Conservation (phyloP, 2,113 vertebrate species). For the Tragulus kanchil region DNA sequence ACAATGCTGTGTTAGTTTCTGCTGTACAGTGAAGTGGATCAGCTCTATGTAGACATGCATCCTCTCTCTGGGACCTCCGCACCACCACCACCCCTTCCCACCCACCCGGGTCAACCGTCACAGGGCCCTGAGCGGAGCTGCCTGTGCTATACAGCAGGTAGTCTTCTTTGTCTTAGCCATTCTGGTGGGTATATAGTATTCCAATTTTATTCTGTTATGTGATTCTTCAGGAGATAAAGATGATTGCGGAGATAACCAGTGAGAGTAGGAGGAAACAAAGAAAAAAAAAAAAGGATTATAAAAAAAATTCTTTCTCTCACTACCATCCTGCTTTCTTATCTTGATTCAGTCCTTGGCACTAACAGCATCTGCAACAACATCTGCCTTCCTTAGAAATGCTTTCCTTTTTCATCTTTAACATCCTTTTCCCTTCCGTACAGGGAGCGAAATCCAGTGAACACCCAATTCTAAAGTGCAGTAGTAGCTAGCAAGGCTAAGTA, state of each 20-base stretch:
- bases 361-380: not conserved
- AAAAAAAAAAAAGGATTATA: not conserved
- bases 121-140: not conserved
- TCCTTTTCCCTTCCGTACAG: not conserved
- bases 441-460: not conserved
- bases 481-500: not conserved
- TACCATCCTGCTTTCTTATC: not conserved
- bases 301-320: not conserved
- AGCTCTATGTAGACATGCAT: not conserved
- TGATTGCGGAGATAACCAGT: not conserved
- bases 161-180: not conserved
- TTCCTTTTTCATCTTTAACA: not conserved
- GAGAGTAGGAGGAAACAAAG: too few species aligned
- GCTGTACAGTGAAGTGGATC: not conserved
- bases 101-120: not conserved
- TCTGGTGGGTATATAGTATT: not conserved
- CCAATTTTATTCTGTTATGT: not conserved
- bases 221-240: not conserved
- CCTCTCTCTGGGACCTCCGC: not conserved
- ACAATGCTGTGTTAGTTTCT: not conserved
- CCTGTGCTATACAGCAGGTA: not conserved
- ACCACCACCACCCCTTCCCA: not conserved
- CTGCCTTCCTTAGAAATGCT: constrained; percentile 21
- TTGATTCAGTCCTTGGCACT: not conserved
- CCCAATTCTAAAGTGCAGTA: not conserved